These are phyloP conservation scores for Syrphus vitripennis DNA, from an alignment of 2,888 invertebrate species.

Conservation along the genomic window DNA sequence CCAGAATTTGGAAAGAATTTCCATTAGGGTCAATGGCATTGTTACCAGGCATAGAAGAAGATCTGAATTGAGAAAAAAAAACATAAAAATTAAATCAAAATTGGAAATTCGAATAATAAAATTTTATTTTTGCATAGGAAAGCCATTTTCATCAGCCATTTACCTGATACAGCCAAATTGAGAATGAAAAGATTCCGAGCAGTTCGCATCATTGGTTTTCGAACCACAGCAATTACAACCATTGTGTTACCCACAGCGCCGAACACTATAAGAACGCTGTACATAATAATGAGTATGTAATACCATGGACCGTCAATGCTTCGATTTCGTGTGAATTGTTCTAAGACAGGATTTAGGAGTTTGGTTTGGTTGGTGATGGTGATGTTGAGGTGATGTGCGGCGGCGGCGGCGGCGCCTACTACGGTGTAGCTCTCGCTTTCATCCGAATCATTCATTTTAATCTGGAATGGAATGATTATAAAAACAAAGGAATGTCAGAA, in stretches of 20 bases:
- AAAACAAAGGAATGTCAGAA: too few species aligned
- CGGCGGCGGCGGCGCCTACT: conserved; percentile 43
- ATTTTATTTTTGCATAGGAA: background rate
- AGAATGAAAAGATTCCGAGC: conserved; percentile 96
- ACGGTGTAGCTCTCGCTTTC: conserved; percentile 44
- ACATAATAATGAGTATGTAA: conserved; percentile 86
- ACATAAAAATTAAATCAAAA: background rate
- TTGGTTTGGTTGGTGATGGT: background rate
- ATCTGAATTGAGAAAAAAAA: conserved; percentile 81
- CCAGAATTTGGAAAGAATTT: conserved; percentile 93
- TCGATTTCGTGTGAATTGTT: conserved; percentile 86
- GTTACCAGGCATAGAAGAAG: conserved; percentile 93
- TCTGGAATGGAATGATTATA: conserved; percentile 16
- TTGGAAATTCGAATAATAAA: background rate
- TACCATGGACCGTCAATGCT: conserved; percentile 88
- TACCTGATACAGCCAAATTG: conserved; percentile 90
- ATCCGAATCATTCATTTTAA: conserved; percentile 59
- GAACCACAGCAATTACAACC: conserved; percentile 89
- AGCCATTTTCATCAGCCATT: conserved; percentile 60
- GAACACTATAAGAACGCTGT: conserved; percentile 88
- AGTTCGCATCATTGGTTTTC: conserved; percentile 94
- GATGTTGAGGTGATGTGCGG: conserved; percentile 46
- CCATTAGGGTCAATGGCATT: conserved; percentile 94
- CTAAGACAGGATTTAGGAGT: conserved; percentile 76
- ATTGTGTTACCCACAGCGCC: conserved; percentile 93